Percentiles rank a stretch among this genome's conserved stretches.
These are phyloP conservation scores for Archegozetes longisetosus DNA, from an alignment of 1,140 invertebrate genomes.

Conservation along the genomic window DNA sequence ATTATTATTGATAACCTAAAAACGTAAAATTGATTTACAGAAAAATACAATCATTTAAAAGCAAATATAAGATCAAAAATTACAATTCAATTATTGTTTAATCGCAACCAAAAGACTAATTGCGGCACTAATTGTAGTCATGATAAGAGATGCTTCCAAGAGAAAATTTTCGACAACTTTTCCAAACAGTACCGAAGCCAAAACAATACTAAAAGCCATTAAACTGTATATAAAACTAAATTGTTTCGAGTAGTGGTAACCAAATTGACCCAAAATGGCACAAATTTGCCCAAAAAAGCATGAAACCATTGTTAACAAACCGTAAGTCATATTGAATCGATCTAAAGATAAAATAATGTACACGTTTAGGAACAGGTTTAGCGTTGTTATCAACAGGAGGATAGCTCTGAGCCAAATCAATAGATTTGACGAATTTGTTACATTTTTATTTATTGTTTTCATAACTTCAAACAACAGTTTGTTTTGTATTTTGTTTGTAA, in stretches of 20 bases:
- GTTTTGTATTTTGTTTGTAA: too few species aligned
- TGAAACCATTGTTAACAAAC: neutral
- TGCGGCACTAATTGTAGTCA: neutral
- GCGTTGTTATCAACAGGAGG: neutral
- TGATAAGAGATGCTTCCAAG: neutral
- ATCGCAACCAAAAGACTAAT: neutral
- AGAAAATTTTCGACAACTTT: neutral
- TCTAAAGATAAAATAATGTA: neutral
- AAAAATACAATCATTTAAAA: too few species aligned
- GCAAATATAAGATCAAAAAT: too few species aligned
- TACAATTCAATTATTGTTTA: neutral
- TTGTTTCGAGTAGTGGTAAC: neutral
- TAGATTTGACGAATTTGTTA: neutral
- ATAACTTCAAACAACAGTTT: too few species aligned
- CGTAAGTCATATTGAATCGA: neutral
- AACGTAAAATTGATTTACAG: too few species aligned
- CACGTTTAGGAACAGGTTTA: neutral
- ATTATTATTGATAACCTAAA: too few species aligned
- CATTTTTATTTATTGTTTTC: too few species aligned
- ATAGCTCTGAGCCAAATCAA: neutral
- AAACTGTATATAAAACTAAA: neutral
- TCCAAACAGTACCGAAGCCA: neutral
- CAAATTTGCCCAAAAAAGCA: neutral
- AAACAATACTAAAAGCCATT: neutral
- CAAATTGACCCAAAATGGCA: neutral